Percentiles rank a stretch among this genome's conserved stretches.
phyloP scores from a whole-genome alignment of 2,888 invertebrate genomes.

The Mesoligia furuncula region DNA sequence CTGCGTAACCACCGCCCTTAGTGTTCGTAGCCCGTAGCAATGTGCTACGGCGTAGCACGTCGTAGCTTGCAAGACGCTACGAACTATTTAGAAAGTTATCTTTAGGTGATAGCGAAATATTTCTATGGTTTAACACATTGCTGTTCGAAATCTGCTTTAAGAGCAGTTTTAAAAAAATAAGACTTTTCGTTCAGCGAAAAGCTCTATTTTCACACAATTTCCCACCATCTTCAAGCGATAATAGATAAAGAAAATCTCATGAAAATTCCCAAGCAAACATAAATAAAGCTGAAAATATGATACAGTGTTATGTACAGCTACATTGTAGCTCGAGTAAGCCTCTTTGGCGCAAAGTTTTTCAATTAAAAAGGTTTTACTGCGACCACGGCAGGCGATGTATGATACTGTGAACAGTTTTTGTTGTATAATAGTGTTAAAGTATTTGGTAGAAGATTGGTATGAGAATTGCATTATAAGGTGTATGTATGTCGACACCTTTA shows the following conservation, averaged over 20 bases:
- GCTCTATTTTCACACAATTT: constrained; percentile 12
- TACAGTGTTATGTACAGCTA: constrained; percentile 40
- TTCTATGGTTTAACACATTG: too few species aligned
- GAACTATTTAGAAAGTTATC: constrained; percentile 1
- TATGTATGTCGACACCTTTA: not conserved
- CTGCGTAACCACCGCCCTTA: not conserved
- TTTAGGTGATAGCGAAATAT: not conserved
- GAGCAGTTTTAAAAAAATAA: not conserved
- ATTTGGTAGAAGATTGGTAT: not conserved
- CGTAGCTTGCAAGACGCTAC: not conserved
- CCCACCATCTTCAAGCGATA: constrained; percentile 1
- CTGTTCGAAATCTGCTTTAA: too few species aligned
- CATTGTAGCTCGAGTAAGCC: constrained; percentile 62
- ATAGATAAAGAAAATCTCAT: constrained; percentile 36
- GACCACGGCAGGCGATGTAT: constrained; percentile 47
- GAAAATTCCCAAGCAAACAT: constrained; percentile 48
- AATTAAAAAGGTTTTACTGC: constrained; percentile 68
- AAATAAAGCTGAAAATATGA: constrained; percentile 66
- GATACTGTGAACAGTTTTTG: constrained; percentile 41
- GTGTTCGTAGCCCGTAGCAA: constrained; percentile 32
- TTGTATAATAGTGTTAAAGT: constrained; percentile 39
- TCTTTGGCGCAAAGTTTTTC: constrained; percentile 68
- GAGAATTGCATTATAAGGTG: constrained; percentile 2
- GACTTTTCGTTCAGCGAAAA: not conserved
- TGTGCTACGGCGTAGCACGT: constrained; percentile 34